phyloP scores from a whole-genome alignment of 2,888 invertebrate species.

The Drosophila longiperda region DNA sequence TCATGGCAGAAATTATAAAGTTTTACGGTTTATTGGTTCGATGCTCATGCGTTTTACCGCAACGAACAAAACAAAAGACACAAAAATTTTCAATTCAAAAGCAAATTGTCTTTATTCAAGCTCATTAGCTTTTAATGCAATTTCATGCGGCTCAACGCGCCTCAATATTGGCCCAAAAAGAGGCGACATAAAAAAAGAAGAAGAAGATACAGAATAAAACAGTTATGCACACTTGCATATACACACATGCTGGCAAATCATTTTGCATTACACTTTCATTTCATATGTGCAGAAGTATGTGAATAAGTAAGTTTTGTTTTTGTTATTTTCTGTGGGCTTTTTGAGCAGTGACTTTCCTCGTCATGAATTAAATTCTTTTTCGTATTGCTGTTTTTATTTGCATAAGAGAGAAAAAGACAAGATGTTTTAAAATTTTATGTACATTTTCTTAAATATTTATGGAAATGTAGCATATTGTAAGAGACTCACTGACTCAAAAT shows the following conservation, averaged over 20 bases:
- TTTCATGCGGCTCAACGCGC: constrained; percentile 78
- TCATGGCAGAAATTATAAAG: constrained; percentile 47
- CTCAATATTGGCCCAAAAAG: constrained; percentile 60
- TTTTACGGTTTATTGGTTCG: constrained; percentile 34
- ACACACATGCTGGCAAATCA: constrained; percentile 51
- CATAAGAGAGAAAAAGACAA: constrained; percentile 21
- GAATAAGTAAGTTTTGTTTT: constrained; percentile 21
- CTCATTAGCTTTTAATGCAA: constrained; percentile 79
- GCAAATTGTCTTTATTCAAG: constrained; percentile 78
- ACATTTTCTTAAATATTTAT: constrained; percentile 82
- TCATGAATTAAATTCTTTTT: constrained; percentile 76
- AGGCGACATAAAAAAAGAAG: constrained; percentile 15
- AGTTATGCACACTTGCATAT: neutral
- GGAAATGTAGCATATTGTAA: constrained; percentile 81
- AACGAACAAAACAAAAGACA: constrained; percentile 24
- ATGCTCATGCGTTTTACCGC: constrained; percentile 28
- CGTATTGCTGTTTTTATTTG: constrained; percentile 26
- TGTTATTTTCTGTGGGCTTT: constrained; percentile 72
- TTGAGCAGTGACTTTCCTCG: constrained; percentile 75
- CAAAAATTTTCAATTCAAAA: constrained; percentile 65
- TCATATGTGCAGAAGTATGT: constrained; percentile 27
- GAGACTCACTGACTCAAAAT: constrained; percentile 73
- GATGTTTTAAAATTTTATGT: constrained; percentile 73
- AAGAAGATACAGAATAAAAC: neutral
- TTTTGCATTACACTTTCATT: constrained; percentile 70